Evolutionary conservation across 1,140 invertebrate genomes (phyloP).

Genomic region (Aphaenogaster floridana): DNA sequence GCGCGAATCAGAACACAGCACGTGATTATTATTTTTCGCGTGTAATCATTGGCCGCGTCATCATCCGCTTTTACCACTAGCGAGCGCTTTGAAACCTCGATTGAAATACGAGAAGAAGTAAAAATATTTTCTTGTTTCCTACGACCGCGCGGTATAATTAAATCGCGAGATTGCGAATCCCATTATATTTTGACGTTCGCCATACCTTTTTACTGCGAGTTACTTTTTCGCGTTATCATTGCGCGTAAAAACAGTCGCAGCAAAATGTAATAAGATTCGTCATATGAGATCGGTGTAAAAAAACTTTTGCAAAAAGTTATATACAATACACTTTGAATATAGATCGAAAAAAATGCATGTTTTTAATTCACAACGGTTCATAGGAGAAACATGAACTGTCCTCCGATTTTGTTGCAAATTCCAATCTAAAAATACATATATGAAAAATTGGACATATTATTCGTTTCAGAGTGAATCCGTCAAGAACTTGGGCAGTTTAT

Average conservation of each 20-base stretch:
- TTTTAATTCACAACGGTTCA: neutral
- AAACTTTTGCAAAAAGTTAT: neutral
- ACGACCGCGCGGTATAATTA: constrained; percentile 31
- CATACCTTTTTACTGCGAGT: neutral
- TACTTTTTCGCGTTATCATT: constrained; percentile 21
- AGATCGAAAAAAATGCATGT: neutral
- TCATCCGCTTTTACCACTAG: constrained; percentile 14
- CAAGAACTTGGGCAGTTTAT: constrained; percentile 35
- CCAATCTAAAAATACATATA: neutral
- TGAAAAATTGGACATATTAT: constrained; percentile 15
- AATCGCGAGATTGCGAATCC: constrained; percentile 23
- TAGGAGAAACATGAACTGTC: neutral
- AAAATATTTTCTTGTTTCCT: constrained; percentile 44
- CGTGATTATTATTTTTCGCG: constrained; percentile 22
- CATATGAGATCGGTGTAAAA: neutral
- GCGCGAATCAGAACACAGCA: neutral
- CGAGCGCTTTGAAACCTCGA: constrained; percentile 18
- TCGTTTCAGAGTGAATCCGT: neutral
- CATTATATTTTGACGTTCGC: constrained; percentile 31
- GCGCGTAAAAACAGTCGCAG: neutral
- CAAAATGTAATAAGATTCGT: constrained; percentile 18
- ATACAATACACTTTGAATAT: neutral
- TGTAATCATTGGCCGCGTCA: constrained; percentile 28
- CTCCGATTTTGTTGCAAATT: constrained; percentile 20
- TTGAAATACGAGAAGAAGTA: constrained; percentile 36